These are phyloP conservation scores for Mesoligia furuncula DNA, from an alignment of 2,888 invertebrate species.

Conservation along the genomic window DNA sequence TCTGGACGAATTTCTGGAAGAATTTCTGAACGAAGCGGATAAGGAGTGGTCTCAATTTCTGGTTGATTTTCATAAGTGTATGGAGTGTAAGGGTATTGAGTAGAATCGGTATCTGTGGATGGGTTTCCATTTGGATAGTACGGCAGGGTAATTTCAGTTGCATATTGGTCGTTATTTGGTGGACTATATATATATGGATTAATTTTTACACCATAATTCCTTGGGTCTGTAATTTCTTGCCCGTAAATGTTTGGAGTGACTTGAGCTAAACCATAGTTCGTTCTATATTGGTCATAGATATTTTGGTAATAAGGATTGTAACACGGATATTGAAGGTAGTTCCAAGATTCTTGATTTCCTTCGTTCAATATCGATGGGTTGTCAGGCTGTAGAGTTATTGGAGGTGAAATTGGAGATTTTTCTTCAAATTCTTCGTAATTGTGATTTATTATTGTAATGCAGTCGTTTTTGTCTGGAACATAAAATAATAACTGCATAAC, in stretches of 20 bases:
- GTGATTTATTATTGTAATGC: conserved; percentile 33
- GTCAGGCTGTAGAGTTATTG: neutral
- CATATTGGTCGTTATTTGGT: neutral
- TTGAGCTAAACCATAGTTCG: conserved; percentile 13
- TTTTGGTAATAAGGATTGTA: conserved; percentile 22
- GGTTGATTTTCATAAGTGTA: neutral
- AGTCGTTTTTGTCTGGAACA: conserved; percentile 48
- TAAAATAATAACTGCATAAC: neutral
- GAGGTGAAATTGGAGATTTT: neutral
- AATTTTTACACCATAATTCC: neutral
- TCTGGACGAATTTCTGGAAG: conserved; percentile 21
- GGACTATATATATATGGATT: conserved; percentile 12
- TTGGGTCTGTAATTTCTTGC: neutral
- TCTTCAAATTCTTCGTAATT: conserved; percentile 50
- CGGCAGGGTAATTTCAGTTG: neutral
- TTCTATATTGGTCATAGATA: conserved; percentile 33
- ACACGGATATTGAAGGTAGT: conserved; percentile 34
- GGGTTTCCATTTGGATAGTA: conserved; percentile 28
- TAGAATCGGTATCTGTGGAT: conserved; percentile 1
- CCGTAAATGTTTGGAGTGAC: neutral
- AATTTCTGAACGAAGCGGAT: neutral
- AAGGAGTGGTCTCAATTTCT: neutral
- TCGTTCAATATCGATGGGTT: conserved; percentile 5
- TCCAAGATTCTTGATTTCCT: conserved; percentile 32
- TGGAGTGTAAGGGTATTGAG: neutral